Evolutionary conservation across 92 coral and sea anemone genomes (phyloP), one percentile per base, ranked within the genome.

Genomic region (Montipora capitata): DNA sequence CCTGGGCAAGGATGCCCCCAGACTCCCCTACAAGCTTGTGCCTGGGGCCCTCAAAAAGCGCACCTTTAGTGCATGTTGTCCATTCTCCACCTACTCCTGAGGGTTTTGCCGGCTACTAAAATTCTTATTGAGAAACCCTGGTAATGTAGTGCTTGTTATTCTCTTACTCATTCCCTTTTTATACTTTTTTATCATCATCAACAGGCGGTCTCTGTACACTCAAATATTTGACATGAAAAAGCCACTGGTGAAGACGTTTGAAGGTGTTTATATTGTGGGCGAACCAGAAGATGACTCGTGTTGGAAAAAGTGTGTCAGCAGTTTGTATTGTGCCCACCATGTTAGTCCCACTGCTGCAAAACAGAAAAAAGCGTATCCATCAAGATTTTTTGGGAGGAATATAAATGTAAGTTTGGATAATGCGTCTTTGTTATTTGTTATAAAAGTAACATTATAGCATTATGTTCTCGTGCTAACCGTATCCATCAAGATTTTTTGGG

Each of bases 131-230:
- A 1, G 35, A 27, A 27, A 27, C 35, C 35, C 35, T 27, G 35
- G 35, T 27, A 27, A 27, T 27, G 35, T 27, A 27, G 35, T 27
- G 35, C 35, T 27, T 27, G n/a, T 40, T 27, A 20, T 48, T 12
- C 64, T 48, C 11, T 64, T 9, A 5, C 49, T 1, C 42, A 5
- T 52, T 5, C 0, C 1, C 5, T 7, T 72, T 6, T 15, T 5
- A 20, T 45, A 45, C 51, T 8, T 45, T 45, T 45, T 45, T 45
- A 45, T 45, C 9, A 8, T 27, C 51, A 4, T 45, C 61, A 54
- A 40, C 89, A 96, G 99, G 99, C 88, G 88, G 77, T 90, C 96
- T 17, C 92, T 97, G 15, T 97, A 97, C 39, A 79, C 84, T 75
- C 93, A 91, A 88, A 90, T 89, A 42, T 97, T 97, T 90, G 96